A percentile compares a stretch with the other conserved stretches of the same genome.
phyloP scores from a whole-genome alignment of 2,888 invertebrate species.

The Acrobasis repandana region DNA sequence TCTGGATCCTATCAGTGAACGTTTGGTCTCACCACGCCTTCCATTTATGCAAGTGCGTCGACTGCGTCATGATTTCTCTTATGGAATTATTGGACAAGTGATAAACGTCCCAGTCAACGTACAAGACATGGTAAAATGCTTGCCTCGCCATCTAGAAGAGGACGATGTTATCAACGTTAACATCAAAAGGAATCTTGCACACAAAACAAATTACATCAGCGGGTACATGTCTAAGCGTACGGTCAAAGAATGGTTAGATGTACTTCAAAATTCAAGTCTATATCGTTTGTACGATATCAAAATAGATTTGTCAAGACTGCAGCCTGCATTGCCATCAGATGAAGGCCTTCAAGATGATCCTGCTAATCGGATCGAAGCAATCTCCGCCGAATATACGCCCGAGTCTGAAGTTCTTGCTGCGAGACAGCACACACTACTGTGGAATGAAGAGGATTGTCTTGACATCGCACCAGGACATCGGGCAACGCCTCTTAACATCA shows the following conservation, averaged over 20 bases:
- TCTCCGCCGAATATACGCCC: constrained; percentile 22
- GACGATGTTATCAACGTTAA: constrained; percentile 49
- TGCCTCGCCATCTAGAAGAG: constrained; percentile 48
- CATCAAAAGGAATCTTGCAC: constrained; percentile 43
- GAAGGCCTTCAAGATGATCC: too few species aligned
- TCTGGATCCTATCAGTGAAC: constrained; percentile 47
- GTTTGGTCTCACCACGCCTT: constrained; percentile 48
- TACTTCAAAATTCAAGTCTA: not conserved
- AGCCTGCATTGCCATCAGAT: too few species aligned
- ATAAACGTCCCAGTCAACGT: constrained; percentile 55
- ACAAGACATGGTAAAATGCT: constrained; percentile 41
- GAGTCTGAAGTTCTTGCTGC: constrained; percentile 42
- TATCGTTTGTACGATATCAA: too few species aligned
- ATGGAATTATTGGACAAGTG: constrained; percentile 48
- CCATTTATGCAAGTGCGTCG: constrained; percentile 52
- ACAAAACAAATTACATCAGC: constrained; percentile 46
- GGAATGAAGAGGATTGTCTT: constrained; percentile 47
- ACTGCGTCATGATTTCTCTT: not conserved
- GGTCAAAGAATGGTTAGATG: not conserved
- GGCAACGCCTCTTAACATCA: constrained; percentile 38
- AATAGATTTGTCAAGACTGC: too few species aligned
- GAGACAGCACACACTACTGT: constrained; percentile 44
- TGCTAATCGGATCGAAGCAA: too few species aligned
- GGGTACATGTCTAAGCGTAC: constrained; percentile 35
- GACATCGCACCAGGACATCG: constrained; percentile 44